These are phyloP conservation scores for Nesidiocoris tenuis DNA, from an alignment of 2,888 invertebrate genomes.

Conservation along the genomic window DNA sequence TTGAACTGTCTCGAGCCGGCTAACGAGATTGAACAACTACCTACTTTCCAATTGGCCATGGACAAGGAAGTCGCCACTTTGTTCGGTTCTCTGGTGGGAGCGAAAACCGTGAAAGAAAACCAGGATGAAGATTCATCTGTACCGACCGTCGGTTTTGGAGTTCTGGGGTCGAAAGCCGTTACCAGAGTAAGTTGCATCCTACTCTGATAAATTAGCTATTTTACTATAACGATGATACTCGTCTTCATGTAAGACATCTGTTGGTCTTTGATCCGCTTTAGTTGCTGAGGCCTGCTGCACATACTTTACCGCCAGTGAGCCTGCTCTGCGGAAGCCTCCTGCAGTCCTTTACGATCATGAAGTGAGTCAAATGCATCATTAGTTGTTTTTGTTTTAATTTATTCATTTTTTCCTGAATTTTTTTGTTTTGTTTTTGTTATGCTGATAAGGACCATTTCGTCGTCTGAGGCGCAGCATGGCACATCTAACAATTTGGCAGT, in stretches of 20 bases:
- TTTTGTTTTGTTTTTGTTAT: too few species aligned
- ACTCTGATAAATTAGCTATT: too few species aligned
- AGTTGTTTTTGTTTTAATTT: neutral
- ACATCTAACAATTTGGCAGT: too few species aligned
- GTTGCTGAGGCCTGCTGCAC: slow-evolving; percentile 54
- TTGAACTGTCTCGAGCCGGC: slow-evolving; percentile 36
- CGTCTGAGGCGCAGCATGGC: too few species aligned
- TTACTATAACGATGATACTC: too few species aligned
- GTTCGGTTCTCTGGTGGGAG: slow-evolving; percentile 25
- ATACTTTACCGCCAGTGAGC: slow-evolving; percentile 56
- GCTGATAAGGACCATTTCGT: too few species aligned
- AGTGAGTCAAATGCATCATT: too few species aligned
- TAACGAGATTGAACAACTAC: slow-evolving; percentile 31
- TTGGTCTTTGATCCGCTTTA: too few species aligned
- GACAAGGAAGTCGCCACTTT: slow-evolving; percentile 22
- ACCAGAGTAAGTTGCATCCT: slow-evolving; percentile 10
- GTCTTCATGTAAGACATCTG: too few species aligned
- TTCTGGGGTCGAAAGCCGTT: slow-evolving; percentile 17
- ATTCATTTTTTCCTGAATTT: too few species aligned
- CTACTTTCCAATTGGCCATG: slow-evolving; percentile 29
- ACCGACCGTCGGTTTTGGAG: slow-evolving; percentile 20
- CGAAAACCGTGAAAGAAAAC: slow-evolving; percentile 12
- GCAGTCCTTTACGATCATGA: slow-evolving; percentile 51
- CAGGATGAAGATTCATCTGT: neutral
- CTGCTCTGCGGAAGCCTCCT: slow-evolving; percentile 55